These are phyloP conservation scores for Microplitis demolitor DNA, from an alignment of 1,140 invertebrate genomes.

Conservation along the genomic window DNA sequence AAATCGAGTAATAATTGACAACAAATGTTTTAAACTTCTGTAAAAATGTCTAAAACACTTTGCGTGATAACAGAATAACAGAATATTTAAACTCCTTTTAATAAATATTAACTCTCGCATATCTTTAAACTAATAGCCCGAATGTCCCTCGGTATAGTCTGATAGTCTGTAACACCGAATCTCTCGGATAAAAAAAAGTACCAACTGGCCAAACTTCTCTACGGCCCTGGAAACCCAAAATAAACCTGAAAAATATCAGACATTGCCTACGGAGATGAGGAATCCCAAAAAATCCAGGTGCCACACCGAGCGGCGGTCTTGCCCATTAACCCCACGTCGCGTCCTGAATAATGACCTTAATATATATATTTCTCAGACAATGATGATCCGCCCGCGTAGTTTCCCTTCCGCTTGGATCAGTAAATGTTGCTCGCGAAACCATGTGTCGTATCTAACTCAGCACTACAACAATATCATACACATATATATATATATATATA, in stretches of 20 bases:
- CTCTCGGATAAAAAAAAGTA: neutral
- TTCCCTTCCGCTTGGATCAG: constrained; percentile 32
- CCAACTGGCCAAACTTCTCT: too few relatives aligned
- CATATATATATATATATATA: constrained; percentile 12
- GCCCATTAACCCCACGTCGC: constrained; percentile 26
- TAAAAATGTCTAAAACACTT: too few relatives aligned
- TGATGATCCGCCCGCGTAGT: constrained; percentile 41
- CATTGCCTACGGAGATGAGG: neutral
- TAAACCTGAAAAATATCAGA: neutral
- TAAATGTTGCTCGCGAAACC: constrained; percentile 29
- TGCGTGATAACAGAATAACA: neutral
- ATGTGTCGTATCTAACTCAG: neutral
- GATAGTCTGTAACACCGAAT: constrained; percentile 1
- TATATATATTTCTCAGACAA: constrained; percentile 59
- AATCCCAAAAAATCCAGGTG: constrained; percentile 28
- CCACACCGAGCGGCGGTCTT: neutral
- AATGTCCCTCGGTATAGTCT: constrained; percentile 14
- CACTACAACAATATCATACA: neutral
- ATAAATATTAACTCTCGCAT: constrained; percentile 20
- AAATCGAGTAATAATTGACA: too few relatives aligned
- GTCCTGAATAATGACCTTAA: constrained; percentile 57
- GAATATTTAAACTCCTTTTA: constrained; percentile 8
- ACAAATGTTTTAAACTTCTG: too few relatives aligned
- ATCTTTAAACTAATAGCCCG: too few relatives aligned
- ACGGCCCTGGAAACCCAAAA: neutral